Evolutionary conservation across 2,888 invertebrate genomes (phyloP).

Genomic region (Electrophaes corylata): DNA sequence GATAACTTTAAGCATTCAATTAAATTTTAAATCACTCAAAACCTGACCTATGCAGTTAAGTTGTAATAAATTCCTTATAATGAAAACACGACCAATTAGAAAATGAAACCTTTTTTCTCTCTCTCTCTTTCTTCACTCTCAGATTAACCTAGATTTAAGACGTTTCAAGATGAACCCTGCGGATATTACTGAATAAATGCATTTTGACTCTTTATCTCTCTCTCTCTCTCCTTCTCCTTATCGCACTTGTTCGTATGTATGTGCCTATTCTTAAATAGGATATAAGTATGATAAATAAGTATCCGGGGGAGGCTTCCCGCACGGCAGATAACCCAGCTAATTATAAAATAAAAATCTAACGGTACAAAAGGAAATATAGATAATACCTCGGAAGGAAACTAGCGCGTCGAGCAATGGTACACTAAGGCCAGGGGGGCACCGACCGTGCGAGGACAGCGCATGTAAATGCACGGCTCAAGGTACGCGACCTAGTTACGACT

Average conservation of each 20-base stretch:
- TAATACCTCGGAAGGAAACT: constrained; percentile 76
- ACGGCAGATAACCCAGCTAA: constrained; percentile 17
- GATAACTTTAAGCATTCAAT: too few relatives aligned
- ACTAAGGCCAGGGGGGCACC: constrained; percentile 67
- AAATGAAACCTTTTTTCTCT: background rate
- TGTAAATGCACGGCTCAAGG: constrained; percentile 80
- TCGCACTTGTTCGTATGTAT: too few relatives aligned
- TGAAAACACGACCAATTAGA: too few relatives aligned
- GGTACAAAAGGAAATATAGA: constrained; percentile 57
- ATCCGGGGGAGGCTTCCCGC: background rate
- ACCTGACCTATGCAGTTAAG: too few relatives aligned
- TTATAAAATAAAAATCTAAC: constrained; percentile 37
- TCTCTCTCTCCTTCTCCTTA: too few relatives aligned
- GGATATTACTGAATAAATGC: too few relatives aligned
- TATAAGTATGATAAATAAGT: background rate
- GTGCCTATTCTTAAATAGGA: background rate
- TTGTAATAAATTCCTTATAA: too few relatives aligned
- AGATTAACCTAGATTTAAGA: too few relatives aligned
- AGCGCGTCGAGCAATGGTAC: constrained; percentile 55
- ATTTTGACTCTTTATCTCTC: background rate
- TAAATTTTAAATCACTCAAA: too few relatives aligned
- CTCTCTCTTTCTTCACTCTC: too few relatives aligned
- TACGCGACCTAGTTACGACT: constrained; percentile 71
- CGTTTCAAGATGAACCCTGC: too few relatives aligned
- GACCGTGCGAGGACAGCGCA: constrained; percentile 76